Evolutionary conservation across 2,797 vertebrate genomes (phyloP).

Genomic region (Balearica regulorum): DNA sequence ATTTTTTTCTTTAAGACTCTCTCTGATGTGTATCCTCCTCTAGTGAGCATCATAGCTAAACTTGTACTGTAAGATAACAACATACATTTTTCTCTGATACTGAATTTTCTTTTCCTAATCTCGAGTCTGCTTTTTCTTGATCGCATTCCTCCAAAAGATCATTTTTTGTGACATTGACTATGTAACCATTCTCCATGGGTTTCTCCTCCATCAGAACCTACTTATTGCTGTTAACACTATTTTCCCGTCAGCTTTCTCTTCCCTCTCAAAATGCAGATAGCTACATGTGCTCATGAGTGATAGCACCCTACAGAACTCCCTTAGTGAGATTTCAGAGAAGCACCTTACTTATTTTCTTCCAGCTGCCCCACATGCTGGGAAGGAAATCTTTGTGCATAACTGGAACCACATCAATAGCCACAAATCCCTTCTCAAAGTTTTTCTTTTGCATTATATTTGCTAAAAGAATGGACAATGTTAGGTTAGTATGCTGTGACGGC

Average conservation of each 20-base stretch:
- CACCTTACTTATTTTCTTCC: not conserved
- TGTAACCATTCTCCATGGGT: not conserved
- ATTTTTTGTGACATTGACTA: not conserved
- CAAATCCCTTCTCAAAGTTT: not conserved
- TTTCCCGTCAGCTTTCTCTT: not conserved
- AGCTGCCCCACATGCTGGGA: not conserved
- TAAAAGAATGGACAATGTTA: not conserved
- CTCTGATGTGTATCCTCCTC: not conserved
- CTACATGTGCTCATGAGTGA: not conserved
- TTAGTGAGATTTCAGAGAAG: not conserved
- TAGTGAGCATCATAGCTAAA: not conserved
- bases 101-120: not conserved
- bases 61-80: not conserved
- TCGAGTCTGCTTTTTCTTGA: not conserved
- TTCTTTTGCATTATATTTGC: not conserved
- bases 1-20: not conserved
- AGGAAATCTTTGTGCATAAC: not conserved
- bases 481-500: not conserved
- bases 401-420: not conserved
- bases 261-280: not conserved
- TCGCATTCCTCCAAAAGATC: not conserved
- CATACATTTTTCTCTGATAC: not conserved
- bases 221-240: not conserved
- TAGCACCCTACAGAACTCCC: not conserved
- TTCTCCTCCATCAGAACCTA: not conserved